Evolutionary conservation across 1,140 invertebrate genomes (phyloP).

Genomic region (Bombus impatiens): DNA sequence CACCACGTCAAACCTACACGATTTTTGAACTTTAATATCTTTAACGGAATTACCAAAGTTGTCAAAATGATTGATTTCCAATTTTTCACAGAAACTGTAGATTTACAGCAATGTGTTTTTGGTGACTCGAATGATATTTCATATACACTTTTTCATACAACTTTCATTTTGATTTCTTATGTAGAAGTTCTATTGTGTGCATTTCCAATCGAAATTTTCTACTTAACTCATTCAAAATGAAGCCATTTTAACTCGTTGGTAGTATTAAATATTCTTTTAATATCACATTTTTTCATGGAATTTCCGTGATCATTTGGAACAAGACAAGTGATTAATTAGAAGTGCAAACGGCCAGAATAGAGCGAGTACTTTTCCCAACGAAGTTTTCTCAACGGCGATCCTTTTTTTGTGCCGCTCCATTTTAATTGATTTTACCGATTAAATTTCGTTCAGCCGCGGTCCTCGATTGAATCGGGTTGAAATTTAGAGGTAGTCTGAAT

Average conservation of each 20-base stretch:
- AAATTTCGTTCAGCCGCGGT: constrained; percentile 15
- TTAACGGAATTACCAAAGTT: no score
- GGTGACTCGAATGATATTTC: neutral
- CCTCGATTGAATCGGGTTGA: constrained; percentile 8
- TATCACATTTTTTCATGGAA: neutral
- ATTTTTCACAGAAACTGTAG: neutral
- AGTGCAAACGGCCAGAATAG: neutral
- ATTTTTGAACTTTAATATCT: neutral
- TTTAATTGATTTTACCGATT: constrained; percentile 35
- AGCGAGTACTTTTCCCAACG: no score
- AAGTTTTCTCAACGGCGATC: neutral
- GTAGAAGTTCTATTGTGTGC: no score
- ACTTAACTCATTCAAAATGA: neutral
- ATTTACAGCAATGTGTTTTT: neutral
- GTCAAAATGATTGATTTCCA: neutral
- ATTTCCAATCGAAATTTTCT: neutral
- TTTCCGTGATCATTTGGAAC: neutral
- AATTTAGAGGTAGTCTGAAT: constrained; percentile 37
- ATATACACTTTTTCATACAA: neutral
- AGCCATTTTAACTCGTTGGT: neutral
- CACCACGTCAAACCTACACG: neutral
- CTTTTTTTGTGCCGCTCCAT: neutral
- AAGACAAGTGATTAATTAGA: neutral
- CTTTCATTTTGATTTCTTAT: no score
- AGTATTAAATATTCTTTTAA: constrained; percentile 3